Base-by-base conservation (phyloP, 2,113 vertebrate genomes). In the Copsychus sechellarum region DNA sequence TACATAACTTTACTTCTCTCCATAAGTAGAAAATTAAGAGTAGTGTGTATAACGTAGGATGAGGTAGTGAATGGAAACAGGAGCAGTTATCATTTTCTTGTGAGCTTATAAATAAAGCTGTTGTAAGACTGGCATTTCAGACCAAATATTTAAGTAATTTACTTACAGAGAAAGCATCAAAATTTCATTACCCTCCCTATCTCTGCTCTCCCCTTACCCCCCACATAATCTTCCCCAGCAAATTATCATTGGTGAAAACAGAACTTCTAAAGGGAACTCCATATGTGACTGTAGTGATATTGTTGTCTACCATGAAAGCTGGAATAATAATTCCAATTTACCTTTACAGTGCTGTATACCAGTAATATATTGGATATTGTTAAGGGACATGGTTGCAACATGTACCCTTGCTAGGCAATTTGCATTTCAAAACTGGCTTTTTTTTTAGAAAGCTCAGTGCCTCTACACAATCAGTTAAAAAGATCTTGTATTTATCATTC, bases 141-240 rank as follows among this genome's bases (percentile, higher is more conserved):
- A 79, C 65, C 45, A 79, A 74, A 28, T 69, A 60, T 66, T 34
- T 53, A 72, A 88, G 5, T 53, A 26, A 74, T 40, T 43, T 72
- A 29, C 40, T 74, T 76, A 48, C 8, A 45, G n/a, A 9, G 2
- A 16, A 92, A 71, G 11, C 23, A 78, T 33, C 36, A 56, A 53
- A 67, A 40, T 53, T 74, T 78, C 4, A 11, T 58, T 21, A 14
- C 15, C 1, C 0, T 69, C 15, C 8, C 8, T 81, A 34, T 23
- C 42, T 77, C 15, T 9, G 3, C 29, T 36, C 3, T 33, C 8
- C 7, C 9, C 7, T 25, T 26, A 14, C 3, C 4, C 3, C 22
- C 33, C 8, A 17, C 56, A 31, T 38, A 48, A 64, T 47, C 26
- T 71, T 92, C 11, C 21, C 11, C 36, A 81, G 51, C 4, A 87